Conservation (phyloP, 2,888 invertebrate species). For the Drosophila trichaetosa region DNA sequence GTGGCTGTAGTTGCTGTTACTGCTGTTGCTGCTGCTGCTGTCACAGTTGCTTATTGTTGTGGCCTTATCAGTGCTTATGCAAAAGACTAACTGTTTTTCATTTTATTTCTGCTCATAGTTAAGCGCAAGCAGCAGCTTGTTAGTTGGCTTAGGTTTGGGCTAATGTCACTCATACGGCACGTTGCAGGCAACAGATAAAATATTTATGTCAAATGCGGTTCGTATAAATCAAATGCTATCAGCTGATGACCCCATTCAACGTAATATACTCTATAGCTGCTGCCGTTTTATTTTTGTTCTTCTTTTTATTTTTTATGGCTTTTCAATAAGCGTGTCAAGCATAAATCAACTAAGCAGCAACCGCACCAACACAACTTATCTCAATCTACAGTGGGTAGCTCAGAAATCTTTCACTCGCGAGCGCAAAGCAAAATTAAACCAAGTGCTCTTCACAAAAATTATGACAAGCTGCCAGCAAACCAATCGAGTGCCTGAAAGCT, state of each 20-base stretch:
- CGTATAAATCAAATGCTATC: conserved; percentile 78
- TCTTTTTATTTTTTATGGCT: conserved; percentile 50
- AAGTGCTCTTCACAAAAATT: conserved; percentile 66
- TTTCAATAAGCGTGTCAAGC: conserved; percentile 81
- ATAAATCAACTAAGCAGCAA: conserved; percentile 63
- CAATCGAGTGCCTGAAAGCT: conserved; percentile 29
- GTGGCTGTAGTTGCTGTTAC: conserved; percentile 19
- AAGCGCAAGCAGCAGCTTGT: conserved; percentile 45
- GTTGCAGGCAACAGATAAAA: conserved; percentile 70
- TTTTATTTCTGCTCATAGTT: conserved; percentile 15
- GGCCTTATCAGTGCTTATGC: conserved; percentile 77
- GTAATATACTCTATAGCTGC: conserved; percentile 11
- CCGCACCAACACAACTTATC: conserved; percentile 59
- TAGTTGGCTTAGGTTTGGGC: conserved; percentile 55
- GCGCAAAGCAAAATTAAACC: conserved; percentile 62
- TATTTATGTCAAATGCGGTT: conserved; percentile 70
- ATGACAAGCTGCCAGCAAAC: conserved; percentile 74
- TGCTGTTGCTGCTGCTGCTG: conserved; percentile 41
- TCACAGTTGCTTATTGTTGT: conserved; percentile 66
- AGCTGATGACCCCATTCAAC: conserved; percentile 74
- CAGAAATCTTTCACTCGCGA: conserved; percentile 60
- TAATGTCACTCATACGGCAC: conserved; percentile 81
- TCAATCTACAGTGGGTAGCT: conserved; percentile 62
- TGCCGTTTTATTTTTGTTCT: conserved; percentile 21
- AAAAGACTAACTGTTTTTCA: conserved; percentile 74